These are phyloP conservation scores for Drosophila greeni DNA, from an alignment of 2,888 invertebrate genomes.

Conservation along the genomic window DNA sequence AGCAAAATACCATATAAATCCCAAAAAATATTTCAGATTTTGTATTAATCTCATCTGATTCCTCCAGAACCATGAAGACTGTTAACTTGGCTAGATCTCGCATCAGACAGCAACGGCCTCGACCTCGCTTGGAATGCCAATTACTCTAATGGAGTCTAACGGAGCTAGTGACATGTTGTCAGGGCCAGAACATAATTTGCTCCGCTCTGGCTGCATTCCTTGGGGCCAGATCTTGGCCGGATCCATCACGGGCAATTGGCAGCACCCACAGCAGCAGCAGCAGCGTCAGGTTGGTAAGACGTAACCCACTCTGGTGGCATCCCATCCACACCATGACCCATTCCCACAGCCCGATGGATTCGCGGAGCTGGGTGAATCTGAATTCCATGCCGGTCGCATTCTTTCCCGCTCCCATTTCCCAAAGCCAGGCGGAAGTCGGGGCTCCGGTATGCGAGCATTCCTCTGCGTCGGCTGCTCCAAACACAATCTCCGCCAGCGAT, in stretches of 20 bases:
- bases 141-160: conserved; percentile 10
- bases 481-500: conserved; percentile 17
- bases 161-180: conserved; percentile 17
- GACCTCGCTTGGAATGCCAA: conserved; percentile 7
- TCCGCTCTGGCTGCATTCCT: conserved; percentile 22
- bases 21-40: neutral
- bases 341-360: conserved; percentile 54
- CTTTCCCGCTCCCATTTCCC: conserved; percentile 52
- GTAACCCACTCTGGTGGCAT: conserved; percentile 55
- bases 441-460: conserved; percentile 61
- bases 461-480: conserved; percentile 13
- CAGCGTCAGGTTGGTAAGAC: conserved; percentile 8
- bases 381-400: conserved; percentile 61
- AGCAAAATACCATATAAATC: too few relatives aligned
- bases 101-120: neutral
- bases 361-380: conserved; percentile 34
- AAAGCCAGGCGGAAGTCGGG: conserved; percentile 61
- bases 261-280: conserved; percentile 25
- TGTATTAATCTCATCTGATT: neutral
- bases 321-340: conserved; percentile 57
- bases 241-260: conserved; percentile 19
- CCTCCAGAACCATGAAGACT: neutral
- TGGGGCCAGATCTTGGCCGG: conserved; percentile 1
- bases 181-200: conserved; percentile 15
- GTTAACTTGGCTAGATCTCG: conserved; percentile 6